A percentile compares a stretch with the other conserved stretches of the same genome.
Evolutionary conservation across 1,140 invertebrate genomes (phyloP).

Genomic region (Pristionchus pacificus): DNA sequence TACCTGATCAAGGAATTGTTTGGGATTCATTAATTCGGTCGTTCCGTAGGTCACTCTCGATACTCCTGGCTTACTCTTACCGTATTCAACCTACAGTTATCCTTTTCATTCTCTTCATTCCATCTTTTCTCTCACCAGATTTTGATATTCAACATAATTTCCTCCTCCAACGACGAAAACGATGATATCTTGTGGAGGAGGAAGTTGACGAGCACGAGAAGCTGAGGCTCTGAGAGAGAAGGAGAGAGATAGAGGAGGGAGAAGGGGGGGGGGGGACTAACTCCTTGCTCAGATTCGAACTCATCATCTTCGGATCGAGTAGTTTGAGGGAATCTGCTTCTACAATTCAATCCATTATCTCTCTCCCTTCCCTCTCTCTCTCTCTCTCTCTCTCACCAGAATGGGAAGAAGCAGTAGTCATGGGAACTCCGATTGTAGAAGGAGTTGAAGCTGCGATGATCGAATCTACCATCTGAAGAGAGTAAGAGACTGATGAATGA

Average conservation of each 20-base stretch:
- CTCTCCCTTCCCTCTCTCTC: too few relatives aligned
- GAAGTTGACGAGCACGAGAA: constrained; percentile 35
- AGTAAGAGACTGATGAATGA: neutral
- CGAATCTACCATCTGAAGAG: constrained; percentile 73
- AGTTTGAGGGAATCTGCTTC: constrained; percentile 80
- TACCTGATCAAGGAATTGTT: constrained; percentile 86
- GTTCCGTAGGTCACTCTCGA: constrained; percentile 89
- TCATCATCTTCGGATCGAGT: constrained; percentile 82
- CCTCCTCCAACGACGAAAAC: constrained; percentile 96
- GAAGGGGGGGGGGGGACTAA: too few relatives aligned
- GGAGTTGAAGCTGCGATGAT: constrained; percentile 69
- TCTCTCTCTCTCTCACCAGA: too few relatives aligned
- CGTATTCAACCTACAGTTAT: constrained; percentile 69
- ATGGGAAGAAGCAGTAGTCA: neutral
- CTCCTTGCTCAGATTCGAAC: neutral
- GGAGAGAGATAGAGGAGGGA: constrained; percentile 19
- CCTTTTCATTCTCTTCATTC: neutral
- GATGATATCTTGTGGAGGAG: constrained; percentile 60
- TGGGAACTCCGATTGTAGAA: constrained; percentile 57
- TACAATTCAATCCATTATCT: too few relatives aligned
- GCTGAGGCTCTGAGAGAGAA: constrained; percentile 23
- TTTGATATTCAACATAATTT: constrained; percentile 99
- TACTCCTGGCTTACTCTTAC: constrained; percentile 68
- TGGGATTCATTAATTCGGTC: constrained; percentile 83
- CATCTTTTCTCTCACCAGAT: constrained; percentile 67